Evolutionary conservation across 2,113 vertebrate genomes (phyloP), one percentile per base, ranked within the genome.

Genomic region (Oenanthe oenanthe): DNA sequence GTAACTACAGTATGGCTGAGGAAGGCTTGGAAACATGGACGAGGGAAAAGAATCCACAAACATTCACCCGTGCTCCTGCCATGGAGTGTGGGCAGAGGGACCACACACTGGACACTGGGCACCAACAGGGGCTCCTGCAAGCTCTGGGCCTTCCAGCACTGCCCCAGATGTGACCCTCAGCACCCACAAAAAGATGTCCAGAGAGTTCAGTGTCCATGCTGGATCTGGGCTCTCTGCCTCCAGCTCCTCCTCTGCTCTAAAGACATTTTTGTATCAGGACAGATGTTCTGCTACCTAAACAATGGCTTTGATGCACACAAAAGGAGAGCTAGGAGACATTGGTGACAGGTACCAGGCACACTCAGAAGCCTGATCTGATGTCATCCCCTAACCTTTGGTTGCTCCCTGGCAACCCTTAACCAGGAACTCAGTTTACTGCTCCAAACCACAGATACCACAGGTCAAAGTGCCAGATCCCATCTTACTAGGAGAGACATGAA

Each of bases 401-500:
- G 26, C 17, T 67, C 43, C 11, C 42, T n/a, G 77, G 25, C 34
- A 91, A 16, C 21, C 32, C 36, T n/a, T 57, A 70, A 17, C 53
- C 72, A 68, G 29, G 43, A 80, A 12, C 22, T 56, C 1, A 2
- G 36, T 28, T 90, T 78, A 50, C 36, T 78, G 70, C 43, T 81
- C n/a, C 42, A 65, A 61, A 70, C 3, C 38, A 58, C 43, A 43
- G 80, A 61, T 51, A 82, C 2, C 61, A 31, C 4, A 2, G 61
- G 28, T 36, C 81, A 71, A 71, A 89, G 68, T 72, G 28, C 31
- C 57, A 73, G 45, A 60, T 63, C 45, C 29, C n/a, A 13, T 40
- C 29, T 76, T 38, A 13, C 4, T 16, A 8, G 12, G 29, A 63
- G 20, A 45, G 16, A 48, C 0, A 0, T 13, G 13, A 51, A 42